Evolutionary conservation across 2,113 vertebrate species (phyloP).

Genomic region (Heterocephalus glaber): DNA sequence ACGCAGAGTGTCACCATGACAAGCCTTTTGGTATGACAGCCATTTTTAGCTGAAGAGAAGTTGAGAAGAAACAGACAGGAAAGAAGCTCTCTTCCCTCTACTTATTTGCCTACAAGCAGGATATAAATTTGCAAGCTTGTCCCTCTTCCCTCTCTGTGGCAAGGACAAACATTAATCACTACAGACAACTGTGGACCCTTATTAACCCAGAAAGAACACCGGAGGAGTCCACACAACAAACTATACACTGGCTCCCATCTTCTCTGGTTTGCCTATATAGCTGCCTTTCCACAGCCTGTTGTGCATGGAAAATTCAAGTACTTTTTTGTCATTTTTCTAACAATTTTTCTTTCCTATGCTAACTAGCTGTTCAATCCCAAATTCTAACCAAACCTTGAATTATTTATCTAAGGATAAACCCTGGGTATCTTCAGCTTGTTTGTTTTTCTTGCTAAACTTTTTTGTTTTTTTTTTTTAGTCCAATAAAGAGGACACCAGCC

Average conservation of each 20-base stretch:
- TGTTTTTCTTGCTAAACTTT: too few species aligned
- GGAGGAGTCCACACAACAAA: background rate
- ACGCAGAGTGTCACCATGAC: background rate
- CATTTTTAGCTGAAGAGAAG: background rate
- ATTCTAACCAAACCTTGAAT: background rate
- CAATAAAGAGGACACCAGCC: rapidly evolving
- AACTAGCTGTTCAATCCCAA: background rate
- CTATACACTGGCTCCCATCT: too few species aligned
- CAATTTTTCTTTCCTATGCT: too few species aligned
- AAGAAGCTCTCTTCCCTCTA: background rate
- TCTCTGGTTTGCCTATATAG: background rate
- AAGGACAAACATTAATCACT: background rate
- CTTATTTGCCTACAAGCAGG: background rate
- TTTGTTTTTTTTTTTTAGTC: background rate
- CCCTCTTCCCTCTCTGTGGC: too few species aligned
- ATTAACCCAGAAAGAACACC: background rate
- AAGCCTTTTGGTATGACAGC: background rate
- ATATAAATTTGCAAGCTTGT: background rate
- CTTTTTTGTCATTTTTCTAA: background rate
- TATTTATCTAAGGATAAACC: background rate
- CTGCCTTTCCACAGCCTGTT: background rate
- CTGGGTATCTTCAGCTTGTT: background rate
- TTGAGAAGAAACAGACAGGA: background rate
- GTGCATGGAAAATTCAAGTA: background rate
- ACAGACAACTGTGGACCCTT: background rate